Evolutionary conservation across 2,113 vertebrate species (phyloP).

Genomic region (Balaenoptera acutorostrata): DNA sequence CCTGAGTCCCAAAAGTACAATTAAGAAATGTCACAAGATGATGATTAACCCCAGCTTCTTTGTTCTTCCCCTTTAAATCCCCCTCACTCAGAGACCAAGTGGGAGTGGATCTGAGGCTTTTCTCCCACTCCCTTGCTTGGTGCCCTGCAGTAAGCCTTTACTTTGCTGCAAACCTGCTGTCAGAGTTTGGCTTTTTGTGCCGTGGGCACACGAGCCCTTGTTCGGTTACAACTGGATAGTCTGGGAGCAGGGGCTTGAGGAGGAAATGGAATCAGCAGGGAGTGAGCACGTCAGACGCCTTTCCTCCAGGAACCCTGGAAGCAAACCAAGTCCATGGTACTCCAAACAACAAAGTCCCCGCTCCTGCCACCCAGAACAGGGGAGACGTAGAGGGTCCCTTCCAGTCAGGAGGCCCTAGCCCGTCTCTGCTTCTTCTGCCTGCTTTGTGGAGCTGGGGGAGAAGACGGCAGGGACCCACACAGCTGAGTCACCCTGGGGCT

Average conservation of each 20-base stretch:
- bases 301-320: not conserved
- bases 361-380: not conserved
- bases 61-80: not conserved
- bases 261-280: not conserved
- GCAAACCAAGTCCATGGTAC: not conserved
- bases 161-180: not conserved
- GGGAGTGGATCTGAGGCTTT: not conserved
- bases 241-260: not conserved
- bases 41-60: not conserved
- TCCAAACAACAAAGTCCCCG: not conserved
- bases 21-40: not conserved
- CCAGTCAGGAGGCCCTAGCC: not conserved
- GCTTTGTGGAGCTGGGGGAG: not conserved
- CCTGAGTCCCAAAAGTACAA: not conserved
- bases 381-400: not conserved
- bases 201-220: not conserved
- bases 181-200: not conserved
- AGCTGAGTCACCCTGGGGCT: not conserved
- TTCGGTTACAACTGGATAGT: not conserved
- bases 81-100: not conserved
- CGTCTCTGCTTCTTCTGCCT: not conserved
- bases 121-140: not conserved
- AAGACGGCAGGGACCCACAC: not conserved
- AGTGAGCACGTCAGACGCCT: not conserved
- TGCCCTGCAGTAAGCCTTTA: not conserved